Evolutionary conservation across 2,888 invertebrate genomes (phyloP).

Genomic region (Elegia similella): DNA sequence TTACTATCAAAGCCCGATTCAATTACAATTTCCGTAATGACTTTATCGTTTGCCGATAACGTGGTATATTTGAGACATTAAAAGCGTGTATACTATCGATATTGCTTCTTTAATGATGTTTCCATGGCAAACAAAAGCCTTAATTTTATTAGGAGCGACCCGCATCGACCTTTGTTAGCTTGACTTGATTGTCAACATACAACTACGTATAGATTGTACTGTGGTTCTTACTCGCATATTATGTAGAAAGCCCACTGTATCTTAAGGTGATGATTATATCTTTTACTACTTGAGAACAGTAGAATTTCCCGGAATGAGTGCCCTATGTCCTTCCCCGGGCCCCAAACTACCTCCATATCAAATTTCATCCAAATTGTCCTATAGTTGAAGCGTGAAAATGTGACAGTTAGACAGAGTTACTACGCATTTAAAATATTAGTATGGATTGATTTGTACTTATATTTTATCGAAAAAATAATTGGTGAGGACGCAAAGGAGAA

Average conservation of each 20-base stretch:
- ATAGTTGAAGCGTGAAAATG: no score
- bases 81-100: conserved; percentile 39
- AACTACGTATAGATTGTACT: not conserved
- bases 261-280: no score
- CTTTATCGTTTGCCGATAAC: conserved; percentile 19
- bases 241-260: not conserved
- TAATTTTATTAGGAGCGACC: conserved; percentile 58
- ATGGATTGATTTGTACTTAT: no score
- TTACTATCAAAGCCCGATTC: not conserved
- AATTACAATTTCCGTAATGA: conserved; percentile 10
- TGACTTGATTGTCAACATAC: conserved; percentile 33
- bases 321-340: no score
- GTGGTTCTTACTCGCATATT: not conserved
- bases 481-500: no score
- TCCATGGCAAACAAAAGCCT: conserved; percentile 53
- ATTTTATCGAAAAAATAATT: no score
- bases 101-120: conserved; percentile 58
- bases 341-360: no score
- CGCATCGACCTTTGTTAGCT: conserved; percentile 39
- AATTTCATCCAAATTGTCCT: no score
- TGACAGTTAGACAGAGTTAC: no score
- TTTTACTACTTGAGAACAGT: no score
- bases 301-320: no score
- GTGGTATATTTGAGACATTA: conserved; percentile 33
- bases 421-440: no score